Evolutionary conservation across 2,888 invertebrate species (phyloP), one percentile per base, ranked within the genome.

Genomic region (Timema cristinae): DNA sequence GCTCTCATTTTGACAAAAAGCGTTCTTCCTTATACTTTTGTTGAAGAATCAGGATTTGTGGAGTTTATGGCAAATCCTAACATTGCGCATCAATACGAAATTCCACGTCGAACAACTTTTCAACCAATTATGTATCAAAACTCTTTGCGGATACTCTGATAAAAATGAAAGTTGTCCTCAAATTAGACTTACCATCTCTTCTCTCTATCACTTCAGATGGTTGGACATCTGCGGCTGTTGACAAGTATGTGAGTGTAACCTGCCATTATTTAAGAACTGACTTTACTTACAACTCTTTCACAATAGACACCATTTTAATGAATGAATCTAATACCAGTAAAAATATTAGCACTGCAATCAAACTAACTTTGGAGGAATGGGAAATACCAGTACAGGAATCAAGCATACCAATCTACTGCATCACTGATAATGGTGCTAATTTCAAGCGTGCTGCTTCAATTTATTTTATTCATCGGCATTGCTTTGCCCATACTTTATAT

Each of bases 191-290:
- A 10, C 47, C 63, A 32, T 32, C 63, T 8, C 63, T 63, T 11
- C 63, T 11, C 10, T 63, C 63, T 13, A 63, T 63, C 48, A 63
- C 63, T 48, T 63, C 63, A 47, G 63, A 63, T 63, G 47, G 63
- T 32, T 63, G 63, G 47, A 63, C 63, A 63, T 63, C 63, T 63
- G 47, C 63, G 48, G 63, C 63, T 63, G 63, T 63, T 6, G 63
- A 32, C n/a, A 63, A 63, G 63, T 63, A 63, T 13, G 63, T 63
- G 32, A 63, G 63, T 48, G 48, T 32, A n/a, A 63, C 63, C 8
- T 6, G 63, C 63, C 63, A 63, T 48, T 63, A 63, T 13, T 11
- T 63, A 8, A 63, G 47, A 8, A 32, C 63, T 11, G 10, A 63
- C 10, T 63, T 15, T 16, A 13, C 48, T 6, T 9, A 9, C 13